Base-by-base conservation (phyloP, 2,797 vertebrate genomes). In the Tauraco hartlaubi region DNA sequence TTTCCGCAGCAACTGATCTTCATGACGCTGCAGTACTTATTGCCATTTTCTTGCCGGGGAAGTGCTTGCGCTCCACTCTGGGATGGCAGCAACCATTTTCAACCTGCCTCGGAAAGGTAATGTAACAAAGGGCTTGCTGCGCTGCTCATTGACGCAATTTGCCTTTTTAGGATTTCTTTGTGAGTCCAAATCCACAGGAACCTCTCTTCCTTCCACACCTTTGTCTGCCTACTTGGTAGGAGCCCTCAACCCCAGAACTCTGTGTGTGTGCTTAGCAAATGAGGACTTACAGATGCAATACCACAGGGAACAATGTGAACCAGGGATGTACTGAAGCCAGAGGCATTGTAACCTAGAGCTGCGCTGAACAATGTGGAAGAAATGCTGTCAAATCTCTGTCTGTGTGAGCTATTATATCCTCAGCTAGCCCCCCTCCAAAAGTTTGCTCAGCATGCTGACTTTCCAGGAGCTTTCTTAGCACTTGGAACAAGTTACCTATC, bases 391-490 rank as follows among this genome's bases (percentile, higher is more conserved):
- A 92, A 92, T 93, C 85, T 55, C 41, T 88, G 88, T 76, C 94
- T 95, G 75, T 93, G 63, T 77, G 93, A 95, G 84, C 88, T 93
- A 54, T 96, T 96, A 88, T 95, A 96, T 92, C 84, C 94, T 88
- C 61, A 80, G 83, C 68, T 87, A 95, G 61, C 80, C 95, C 88
- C 93, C 46, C 93, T 96, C 93, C 94, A 93, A 89, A 94, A 95
- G 96, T 97, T 96, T 97, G 96, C 96, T 97, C 95, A 95, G 96
- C 95, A 95, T 89, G 90, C 92, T 96, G 94, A 93, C 95, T 96
- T 96, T 96, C 96, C 96, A 97, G 96, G 96, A 97, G 96, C 93
- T 95, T 95, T 95, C 94, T 96, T 87, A 94, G 93, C 77, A 80
- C 81, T 96, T 97, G 96, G 96, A 97, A 96, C 93, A 94, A 96